A percentile compares a stretch with the other conserved stretches of the same genome.
Evolutionary conservation across 2,797 vertebrate genomes (phyloP).

Genomic region (Sebastes iracundus): DNA sequence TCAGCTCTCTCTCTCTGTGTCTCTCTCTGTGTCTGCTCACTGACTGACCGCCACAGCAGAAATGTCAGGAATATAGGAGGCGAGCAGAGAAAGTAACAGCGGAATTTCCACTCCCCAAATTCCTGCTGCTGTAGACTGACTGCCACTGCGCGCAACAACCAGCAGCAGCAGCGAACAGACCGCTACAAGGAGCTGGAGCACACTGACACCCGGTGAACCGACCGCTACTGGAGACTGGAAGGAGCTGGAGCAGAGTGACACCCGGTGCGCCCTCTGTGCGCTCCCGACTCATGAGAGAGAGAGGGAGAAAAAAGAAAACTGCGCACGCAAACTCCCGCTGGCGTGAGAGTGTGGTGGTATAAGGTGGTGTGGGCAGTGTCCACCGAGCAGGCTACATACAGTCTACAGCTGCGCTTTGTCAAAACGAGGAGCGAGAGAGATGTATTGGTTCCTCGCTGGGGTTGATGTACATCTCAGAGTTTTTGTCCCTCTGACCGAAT

Average conservation of each 20-base stretch:
- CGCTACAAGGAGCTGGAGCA: constrained; percentile 45
- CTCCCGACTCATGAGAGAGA: constrained; percentile 45
- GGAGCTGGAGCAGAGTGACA: constrained; percentile 62
- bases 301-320: not conserved
- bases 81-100: constrained; percentile 46
- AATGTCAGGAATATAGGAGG: constrained; percentile 49
- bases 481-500: not conserved
- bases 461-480: not conserved
- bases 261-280: constrained; percentile 65
- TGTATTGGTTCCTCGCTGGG: not conserved
- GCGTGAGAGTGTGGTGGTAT: constrained; percentile 23
- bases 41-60: constrained; percentile 39
- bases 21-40: constrained; percentile 7
- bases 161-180: constrained; percentile 34
- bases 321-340: constrained; percentile 51
- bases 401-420: constrained; percentile 1
- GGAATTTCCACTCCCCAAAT: constrained; percentile 69
- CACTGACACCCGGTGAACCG: constrained; percentile 58
- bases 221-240: constrained; percentile 1
- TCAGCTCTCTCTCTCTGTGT: not conserved
- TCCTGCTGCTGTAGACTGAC: constrained; percentile 43
- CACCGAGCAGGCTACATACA: not conserved
- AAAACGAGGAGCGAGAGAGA: not conserved
- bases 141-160: constrained; percentile 37
- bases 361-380: constrained; percentile 40